Percentiles rank a stretch among this genome's conserved stretches.
phyloP scores from a whole-genome alignment of 2,113 vertebrate genomes.

The Gila orcuttii region DNA sequence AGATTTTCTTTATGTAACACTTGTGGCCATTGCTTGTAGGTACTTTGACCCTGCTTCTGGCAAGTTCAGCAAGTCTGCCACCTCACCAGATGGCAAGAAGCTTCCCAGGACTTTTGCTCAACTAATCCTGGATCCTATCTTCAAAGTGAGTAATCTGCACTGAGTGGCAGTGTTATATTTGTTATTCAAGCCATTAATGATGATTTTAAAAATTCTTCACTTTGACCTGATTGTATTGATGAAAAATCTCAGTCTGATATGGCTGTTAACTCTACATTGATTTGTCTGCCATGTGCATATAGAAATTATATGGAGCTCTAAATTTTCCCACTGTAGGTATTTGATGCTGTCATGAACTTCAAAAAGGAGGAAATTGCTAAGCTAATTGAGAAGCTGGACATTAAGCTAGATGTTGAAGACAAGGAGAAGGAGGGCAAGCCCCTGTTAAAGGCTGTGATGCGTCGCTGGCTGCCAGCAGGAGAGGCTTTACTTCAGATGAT shows the following conservation, averaged over 20 bases:
- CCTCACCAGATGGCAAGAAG: slow-evolving; percentile 81
- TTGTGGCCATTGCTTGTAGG: slow-evolving; percentile 63
- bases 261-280: not conserved
- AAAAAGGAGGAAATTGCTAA: slow-evolving; percentile 90
- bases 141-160: slow-evolving; percentile 80
- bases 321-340: slow-evolving; percentile 76
- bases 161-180: too few relatives aligned
- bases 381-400: slow-evolving; percentile 88
- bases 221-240: slow-evolving; percentile 83
- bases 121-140: slow-evolving; percentile 94
- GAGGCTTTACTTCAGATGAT: slow-evolving; percentile 97
- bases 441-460: slow-evolving; percentile 95
- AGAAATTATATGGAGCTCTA: not conserved
- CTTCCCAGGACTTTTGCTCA: slow-evolving; percentile 87
- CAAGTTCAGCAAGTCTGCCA: slow-evolving; percentile 85
- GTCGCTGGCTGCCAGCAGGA: slow-evolving; percentile 93
- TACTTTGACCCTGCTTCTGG: slow-evolving; percentile 85
- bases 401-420: slow-evolving; percentile 90
- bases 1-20: not conserved
- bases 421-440: slow-evolving; percentile 94
- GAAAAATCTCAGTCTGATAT: slow-evolving; percentile 81
- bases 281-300: not conserved
- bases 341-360: slow-evolving; percentile 94
- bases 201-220: slow-evolving; percentile 86
- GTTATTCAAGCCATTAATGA: slow-evolving; percentile 67